These are phyloP conservation scores for Calyptomena viridis DNA, from an alignment of 2,113 vertebrate genomes.

Conservation along the genomic window DNA sequence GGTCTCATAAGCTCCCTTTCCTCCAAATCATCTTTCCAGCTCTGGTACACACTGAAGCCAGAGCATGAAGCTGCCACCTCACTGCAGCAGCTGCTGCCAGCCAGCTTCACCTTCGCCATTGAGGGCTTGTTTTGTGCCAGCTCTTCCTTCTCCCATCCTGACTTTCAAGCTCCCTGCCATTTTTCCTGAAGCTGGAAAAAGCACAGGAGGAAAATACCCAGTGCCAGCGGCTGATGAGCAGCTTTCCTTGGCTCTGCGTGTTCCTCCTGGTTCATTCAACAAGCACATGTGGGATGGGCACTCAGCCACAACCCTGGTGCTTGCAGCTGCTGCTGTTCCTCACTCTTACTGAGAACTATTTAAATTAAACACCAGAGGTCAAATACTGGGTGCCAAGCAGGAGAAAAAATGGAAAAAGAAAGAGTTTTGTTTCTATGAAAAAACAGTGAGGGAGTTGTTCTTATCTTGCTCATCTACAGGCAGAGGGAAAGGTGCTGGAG, in stretches of 20 bases:
- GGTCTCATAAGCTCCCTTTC: not conserved
- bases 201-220: not conserved
- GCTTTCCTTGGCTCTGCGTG: not conserved
- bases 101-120: not conserved
- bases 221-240: rapidly evolving
- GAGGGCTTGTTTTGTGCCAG: not conserved
- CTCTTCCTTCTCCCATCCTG: not conserved
- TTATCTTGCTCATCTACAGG: not conserved
- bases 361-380: not conserved
- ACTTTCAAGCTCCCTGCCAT: not conserved
- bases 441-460: not conserved
- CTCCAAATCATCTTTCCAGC: not conserved
- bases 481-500: not conserved
- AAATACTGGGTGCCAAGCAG: not conserved
- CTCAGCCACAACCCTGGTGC: not conserved
- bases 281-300: rapidly evolving
- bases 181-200: not conserved
- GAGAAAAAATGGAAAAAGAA: not conserved
- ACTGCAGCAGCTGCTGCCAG: not conserved
- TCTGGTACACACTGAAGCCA: not conserved
- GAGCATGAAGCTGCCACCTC: not conserved
- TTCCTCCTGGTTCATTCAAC: not conserved
- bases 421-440: not conserved
- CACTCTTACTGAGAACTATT: not conserved
- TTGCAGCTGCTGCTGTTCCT: conserved; percentile 8